Conservation (phyloP, 2,113 vertebrate species). For the Zonotrichia leucophrys region DNA sequence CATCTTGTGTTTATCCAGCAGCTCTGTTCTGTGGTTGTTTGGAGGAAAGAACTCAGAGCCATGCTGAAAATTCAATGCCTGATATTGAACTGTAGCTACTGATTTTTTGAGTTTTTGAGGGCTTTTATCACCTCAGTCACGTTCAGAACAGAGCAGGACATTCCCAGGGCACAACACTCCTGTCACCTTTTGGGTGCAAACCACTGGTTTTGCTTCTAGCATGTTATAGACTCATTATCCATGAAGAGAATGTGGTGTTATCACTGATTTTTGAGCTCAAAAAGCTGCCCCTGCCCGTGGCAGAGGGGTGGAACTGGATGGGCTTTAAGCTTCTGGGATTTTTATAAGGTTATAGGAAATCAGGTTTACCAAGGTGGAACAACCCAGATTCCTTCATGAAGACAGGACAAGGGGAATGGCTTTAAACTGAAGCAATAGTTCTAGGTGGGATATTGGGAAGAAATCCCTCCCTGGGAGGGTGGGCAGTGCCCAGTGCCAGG, state of each 20-base stretch:
- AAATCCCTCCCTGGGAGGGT: background rate
- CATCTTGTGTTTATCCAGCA: accelerated
- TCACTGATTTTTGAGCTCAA: background rate
- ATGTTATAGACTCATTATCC: accelerated
- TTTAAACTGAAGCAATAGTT: background rate
- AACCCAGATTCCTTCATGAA: background rate
- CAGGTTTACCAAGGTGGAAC: background rate
- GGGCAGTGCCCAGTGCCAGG: accelerated
- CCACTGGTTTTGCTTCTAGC: background rate
- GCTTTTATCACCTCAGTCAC: background rate
- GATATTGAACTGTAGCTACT: accelerated
- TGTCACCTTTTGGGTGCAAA: background rate
- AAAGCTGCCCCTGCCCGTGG: background rate
- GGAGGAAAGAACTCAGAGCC: background rate
- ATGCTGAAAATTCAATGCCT: background rate
- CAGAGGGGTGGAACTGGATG: background rate
- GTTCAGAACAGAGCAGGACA: background rate
- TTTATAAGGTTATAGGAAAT: background rate
- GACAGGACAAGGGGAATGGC: background rate
- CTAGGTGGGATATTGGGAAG: background rate
- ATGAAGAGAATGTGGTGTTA: background rate
- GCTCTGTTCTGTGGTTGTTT: background rate
- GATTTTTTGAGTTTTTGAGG: background rate
- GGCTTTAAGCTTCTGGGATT: background rate
- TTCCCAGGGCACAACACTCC: background rate